These are phyloP conservation scores for Charaxes varanes DNA, from an alignment of 1,140 invertebrate genomes.

Conservation along the genomic window DNA sequence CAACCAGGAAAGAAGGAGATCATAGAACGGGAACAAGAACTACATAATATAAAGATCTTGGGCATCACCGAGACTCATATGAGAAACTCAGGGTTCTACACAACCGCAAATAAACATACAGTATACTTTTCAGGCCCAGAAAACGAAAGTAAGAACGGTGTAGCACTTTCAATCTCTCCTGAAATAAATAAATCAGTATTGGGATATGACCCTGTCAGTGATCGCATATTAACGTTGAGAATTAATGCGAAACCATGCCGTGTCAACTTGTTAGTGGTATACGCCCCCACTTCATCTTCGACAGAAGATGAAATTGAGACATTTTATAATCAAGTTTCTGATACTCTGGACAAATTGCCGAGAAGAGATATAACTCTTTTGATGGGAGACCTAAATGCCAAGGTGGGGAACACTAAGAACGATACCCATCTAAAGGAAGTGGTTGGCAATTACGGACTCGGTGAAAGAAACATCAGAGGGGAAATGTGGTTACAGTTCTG, in stretches of 20 bases:
- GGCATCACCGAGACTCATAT: background rate
- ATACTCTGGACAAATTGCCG: constrained; percentile 10
- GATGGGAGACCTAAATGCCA: constrained; percentile 23
- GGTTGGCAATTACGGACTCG: constrained; percentile 12
- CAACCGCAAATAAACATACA: constrained; percentile 1
- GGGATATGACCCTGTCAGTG: constrained; percentile 9
- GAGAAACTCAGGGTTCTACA: background rate
- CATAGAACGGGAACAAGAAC: no score
- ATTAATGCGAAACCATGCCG: constrained; percentile 17
- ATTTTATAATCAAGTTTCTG: constrained; percentile 13
- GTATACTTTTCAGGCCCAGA: constrained; percentile 6
- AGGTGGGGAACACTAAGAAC: constrained; percentile 16
- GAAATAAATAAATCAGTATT: constrained; percentile 5
- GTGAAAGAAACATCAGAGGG: constrained; percentile 10
- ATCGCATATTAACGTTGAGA: constrained; percentile 8
- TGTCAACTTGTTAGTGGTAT: constrained; percentile 15
- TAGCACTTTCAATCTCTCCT: constrained; percentile 4
- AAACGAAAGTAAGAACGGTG: constrained; percentile 13
- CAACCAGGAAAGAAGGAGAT: no score
- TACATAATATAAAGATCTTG: no score
- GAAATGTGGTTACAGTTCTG: constrained; percentile 17
- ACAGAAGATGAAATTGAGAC: constrained; percentile 12
- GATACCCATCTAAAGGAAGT: constrained; percentile 18
- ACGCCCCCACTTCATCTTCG: constrained; percentile 16
- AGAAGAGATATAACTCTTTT: constrained; percentile 19